Base-by-base conservation (phyloP, 2,797 vertebrate genomes). In the Hippoglossus hippoglossus region DNA sequence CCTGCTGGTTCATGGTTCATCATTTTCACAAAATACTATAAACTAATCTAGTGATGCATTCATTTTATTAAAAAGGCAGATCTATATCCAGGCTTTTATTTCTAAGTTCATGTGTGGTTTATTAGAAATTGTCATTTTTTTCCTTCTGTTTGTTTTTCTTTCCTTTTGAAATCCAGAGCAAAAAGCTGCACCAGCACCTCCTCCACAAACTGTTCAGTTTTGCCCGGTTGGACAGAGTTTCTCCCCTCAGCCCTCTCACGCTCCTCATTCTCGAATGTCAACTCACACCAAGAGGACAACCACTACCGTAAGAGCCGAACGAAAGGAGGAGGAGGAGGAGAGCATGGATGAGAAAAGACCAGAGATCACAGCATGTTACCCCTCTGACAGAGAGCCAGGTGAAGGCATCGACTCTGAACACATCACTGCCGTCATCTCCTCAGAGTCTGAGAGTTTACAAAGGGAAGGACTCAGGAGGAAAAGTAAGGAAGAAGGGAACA, bases 391-490 rank as follows among this genome's bases (percentile, higher is more conserved):
- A 89, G 94, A 95, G 64, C 95, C 95, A 3, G 94, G 92, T 12
- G 95, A 95, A 78, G 95, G 95, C 71, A 95, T 94, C 0, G 94
- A 95, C 73, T 91, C 94, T 0, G 94, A 95, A 76, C 90, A 94
- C 68, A 92, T 94, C 49, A 63, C 36, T 24, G 67, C 56, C 34
- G 41, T 80, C 28, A 73, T 58, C 25, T 77, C 86, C n/a, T 31
- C 77, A 56, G 75, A 88, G 63, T 77, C 82, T 4, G 87, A 94
- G 44, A 22, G 60, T 64, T 80, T 74, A 36, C 53, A 73, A 54
- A 74, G 52, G 63, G 50, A 13, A 69, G 62, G 8, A 79, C 50
- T 59, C 34, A 72, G 51, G 63, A 71, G 24, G 60, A 77, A 26
- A 47, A 64, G 53, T 55, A 68, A 76, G 2, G 60, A 71, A 10